Conservation (phyloP, 1,140 invertebrate genomes). For the Pseudoatta argentina region DNA sequence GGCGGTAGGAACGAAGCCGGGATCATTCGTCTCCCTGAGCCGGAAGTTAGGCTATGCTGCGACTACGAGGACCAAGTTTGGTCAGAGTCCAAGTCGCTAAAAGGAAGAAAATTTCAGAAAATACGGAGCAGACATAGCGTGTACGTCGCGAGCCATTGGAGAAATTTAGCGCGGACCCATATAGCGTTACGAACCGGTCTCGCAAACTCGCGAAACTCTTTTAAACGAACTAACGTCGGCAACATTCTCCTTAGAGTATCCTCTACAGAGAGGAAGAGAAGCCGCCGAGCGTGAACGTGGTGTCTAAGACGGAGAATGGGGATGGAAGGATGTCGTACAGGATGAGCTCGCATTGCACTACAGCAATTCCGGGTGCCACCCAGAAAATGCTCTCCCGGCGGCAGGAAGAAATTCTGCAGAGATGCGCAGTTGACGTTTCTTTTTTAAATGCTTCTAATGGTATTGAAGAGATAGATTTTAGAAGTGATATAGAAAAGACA, state of each 20-base stretch:
- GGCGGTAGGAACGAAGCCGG: constrained; percentile 50
- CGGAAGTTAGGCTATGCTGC: constrained; percentile 79
- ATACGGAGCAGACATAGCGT: constrained; percentile 67
- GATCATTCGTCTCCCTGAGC: constrained; percentile 80
- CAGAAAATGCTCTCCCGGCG: constrained; percentile 44
- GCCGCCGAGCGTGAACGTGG: constrained; percentile 38
- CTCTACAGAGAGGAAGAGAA: constrained; percentile 8
- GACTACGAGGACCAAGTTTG: constrained; percentile 77
- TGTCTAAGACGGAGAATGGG: constrained; percentile 18
- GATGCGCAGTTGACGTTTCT: neutral
- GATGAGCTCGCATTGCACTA: constrained; percentile 50
- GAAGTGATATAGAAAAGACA: neutral
- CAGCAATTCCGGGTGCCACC: constrained; percentile 59
- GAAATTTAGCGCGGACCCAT: constrained; percentile 73
- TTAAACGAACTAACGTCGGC: constrained; percentile 72
- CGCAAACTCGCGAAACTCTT: constrained; percentile 70
- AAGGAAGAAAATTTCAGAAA: constrained; percentile 81
- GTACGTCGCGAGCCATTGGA: constrained; percentile 67
- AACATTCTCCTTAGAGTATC: constrained; percentile 58
- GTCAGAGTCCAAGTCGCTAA: constrained; percentile 81
- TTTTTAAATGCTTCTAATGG: constrained; percentile 41
- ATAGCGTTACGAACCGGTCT: constrained; percentile 49
- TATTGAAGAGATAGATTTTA: constrained; percentile 9
- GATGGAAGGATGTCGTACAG: constrained; percentile 14
- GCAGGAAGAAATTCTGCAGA: constrained; percentile 16